Base-by-base conservation (phyloP, 2,888 invertebrate genomes). In the Melipona bicolor region DNA sequence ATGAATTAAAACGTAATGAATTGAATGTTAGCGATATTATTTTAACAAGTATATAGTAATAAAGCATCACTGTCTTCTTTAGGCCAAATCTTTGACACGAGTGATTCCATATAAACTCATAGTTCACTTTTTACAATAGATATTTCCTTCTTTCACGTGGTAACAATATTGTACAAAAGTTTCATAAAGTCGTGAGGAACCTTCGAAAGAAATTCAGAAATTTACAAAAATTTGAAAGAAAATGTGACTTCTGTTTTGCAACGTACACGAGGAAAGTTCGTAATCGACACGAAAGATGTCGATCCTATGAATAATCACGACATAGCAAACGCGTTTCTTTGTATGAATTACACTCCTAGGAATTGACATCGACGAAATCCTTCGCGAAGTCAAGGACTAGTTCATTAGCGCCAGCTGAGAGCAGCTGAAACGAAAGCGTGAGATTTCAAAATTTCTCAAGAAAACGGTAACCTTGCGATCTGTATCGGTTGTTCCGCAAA, bases 401-500 rank as follows among this genome's bases (percentile, higher is more conserved):
- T 65, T 77, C 27, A 65, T 77, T 59, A 27, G 50, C 36, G 17
- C 4, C n/a, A 17, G n/a, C 17, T 19, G 19, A 32, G 15, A n/a
- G 32, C 9, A 49, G 11, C 9, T 3, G 3, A 11, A 36, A 27
- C 15, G 36, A 50, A 50, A 74, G 56, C 50, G 82, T 43, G 81
- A 72, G 62, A 72, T 75, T 32, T 76, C 13, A 69, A 68, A 84
- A 68, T 77, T 74, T 79, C 73, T 72, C 24, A 77, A 81, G 72
- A 70, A 43, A 52, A 36, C 24, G 21, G 68, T 68, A 69, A 82
- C 81, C 73, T 82, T 74, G 80, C 67, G 77, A 89, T 89, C 64
- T 74, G 65, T 79, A 89, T 84, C 81, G 79, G 68, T 65, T 84
- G 84, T 87, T 84, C 77, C 67, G 54, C 59, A 64, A 79, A 49